These are phyloP conservation scores for Julus scanicus DNA, from an alignment of 2,888 invertebrate genomes.

Conservation along the genomic window DNA sequence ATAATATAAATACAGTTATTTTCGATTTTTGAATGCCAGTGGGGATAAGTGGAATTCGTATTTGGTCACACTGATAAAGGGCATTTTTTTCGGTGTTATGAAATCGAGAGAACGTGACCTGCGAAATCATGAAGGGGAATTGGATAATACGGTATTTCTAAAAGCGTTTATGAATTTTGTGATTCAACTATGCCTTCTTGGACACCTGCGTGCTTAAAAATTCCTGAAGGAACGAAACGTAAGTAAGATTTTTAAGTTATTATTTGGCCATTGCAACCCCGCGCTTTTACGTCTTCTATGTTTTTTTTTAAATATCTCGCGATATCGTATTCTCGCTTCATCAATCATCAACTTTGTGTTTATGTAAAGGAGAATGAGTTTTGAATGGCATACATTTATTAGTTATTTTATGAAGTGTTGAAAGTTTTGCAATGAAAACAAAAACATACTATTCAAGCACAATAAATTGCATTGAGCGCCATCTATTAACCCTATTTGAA, in stretches of 20 bases:
- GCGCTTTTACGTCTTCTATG: not conserved
- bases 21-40: too few species aligned
- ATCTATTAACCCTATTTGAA: not conserved
- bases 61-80: not conserved
- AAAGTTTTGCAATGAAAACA: constrained; percentile 7
- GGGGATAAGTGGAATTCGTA: not conserved
- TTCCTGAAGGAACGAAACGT: constrained; percentile 37
- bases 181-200: constrained; percentile 41
- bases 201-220: constrained; percentile 50
- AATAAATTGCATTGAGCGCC: not conserved
- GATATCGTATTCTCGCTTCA: not conserved
- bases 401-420: not conserved
- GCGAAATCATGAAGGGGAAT: not conserved
- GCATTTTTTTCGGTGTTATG: not conserved
- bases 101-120: not conserved
- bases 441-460: not conserved
- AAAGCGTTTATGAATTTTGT: not conserved
- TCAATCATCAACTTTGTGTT: not conserved
- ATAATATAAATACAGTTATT: too few species aligned
- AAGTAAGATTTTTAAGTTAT: not conserved
- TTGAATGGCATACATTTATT: not conserved
- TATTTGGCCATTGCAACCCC: not conserved
- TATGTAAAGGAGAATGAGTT: not conserved
- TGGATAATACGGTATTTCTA: not conserved
- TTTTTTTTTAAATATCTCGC: not conserved